Evolutionary conservation across 2,113 vertebrate genomes (phyloP).

Genomic region (Perca flavescens): DNA sequence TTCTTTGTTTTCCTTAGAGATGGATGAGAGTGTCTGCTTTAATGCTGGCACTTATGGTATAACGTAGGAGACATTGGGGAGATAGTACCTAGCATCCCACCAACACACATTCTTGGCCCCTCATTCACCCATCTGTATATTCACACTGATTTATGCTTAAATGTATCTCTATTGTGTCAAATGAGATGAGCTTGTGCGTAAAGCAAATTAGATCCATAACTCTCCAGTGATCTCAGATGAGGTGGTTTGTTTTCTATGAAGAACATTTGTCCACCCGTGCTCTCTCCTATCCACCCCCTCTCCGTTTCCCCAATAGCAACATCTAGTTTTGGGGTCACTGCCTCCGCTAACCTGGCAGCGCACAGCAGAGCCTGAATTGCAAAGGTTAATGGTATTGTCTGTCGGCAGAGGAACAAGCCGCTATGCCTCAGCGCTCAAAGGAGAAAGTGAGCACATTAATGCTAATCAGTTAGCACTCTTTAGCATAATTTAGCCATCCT

Average conservation of each 20-base stretch:
- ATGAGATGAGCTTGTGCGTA: constrained; percentile 87
- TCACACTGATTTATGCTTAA: constrained; percentile 88
- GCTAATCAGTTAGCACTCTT: constrained; percentile 83
- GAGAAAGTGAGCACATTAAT: constrained; percentile 84
- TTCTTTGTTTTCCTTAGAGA: constrained; percentile 31
- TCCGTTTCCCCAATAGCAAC: constrained; percentile 90
- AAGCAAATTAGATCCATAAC: constrained; percentile 93
- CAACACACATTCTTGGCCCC: not conserved
- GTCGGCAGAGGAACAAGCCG: constrained; percentile 87
- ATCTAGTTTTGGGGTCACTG: constrained; percentile 94
- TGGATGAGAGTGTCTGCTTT: constrained; percentile 21
- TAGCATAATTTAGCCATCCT: constrained; percentile 84
- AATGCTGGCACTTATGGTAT: not conserved
- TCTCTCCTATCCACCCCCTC: constrained; percentile 77
- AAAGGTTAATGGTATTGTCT: constrained; percentile 99
- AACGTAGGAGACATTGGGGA: constrained; percentile 16
- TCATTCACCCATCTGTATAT: constrained; percentile 36
- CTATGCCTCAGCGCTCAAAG: constrained; percentile 79
- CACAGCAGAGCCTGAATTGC: constrained; percentile 92
- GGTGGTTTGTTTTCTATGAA: constrained; percentile 83
- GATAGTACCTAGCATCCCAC: not conserved
- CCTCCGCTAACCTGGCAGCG: constrained; percentile 88
- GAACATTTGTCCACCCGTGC: constrained; percentile 63
- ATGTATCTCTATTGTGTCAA: constrained; percentile 94
- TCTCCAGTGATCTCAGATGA: constrained; percentile 88